A percentile compares a stretch with the other conserved stretches of the same genome.
Conservation (phyloP, 2,888 invertebrate species). For the Ypsolopha sequella region DNA sequence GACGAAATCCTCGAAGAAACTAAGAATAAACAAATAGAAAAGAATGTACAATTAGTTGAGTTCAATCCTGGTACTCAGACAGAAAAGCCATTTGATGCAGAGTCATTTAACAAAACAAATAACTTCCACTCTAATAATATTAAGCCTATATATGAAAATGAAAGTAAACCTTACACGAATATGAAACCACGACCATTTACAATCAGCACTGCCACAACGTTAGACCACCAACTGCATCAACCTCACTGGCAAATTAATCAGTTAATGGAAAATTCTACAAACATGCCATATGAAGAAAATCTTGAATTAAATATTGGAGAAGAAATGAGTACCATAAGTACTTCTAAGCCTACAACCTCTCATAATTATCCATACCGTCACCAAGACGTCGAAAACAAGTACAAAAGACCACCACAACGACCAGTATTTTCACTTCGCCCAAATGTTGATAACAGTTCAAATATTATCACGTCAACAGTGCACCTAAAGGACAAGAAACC, state of each 20-base stretch:
- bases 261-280: conserved; percentile 48
- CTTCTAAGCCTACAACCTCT: conserved; percentile 23
- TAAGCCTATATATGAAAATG: conserved; percentile 39
- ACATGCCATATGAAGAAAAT: conserved; percentile 51
- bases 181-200: conserved; percentile 58
- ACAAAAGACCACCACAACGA: conserved; percentile 26
- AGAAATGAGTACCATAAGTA: conserved; percentile 33
- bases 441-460: conserved; percentile 36
- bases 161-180: conserved; percentile 22
- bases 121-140: conserved; percentile 45
- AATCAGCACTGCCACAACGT: conserved; percentile 32
- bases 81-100: conserved; percentile 49
- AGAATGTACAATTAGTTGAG: conserved; percentile 22
- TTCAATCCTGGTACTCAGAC: conserved; percentile 57
- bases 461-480: conserved; percentile 61
- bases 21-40: conserved; percentile 20
- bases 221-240: conserved; percentile 58
- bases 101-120: conserved; percentile 32
- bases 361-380: conserved; percentile 20
- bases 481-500: conserved; percentile 59
- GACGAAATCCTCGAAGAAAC: conserved; percentile 27
- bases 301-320: conserved; percentile 57
- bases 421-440: conserved; percentile 26
- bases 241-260: conserved; percentile 66
- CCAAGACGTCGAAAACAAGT: conserved; percentile 24